phyloP scores from a whole-genome alignment of 2,888 invertebrate species.

The Cepaea hortensis region DNA sequence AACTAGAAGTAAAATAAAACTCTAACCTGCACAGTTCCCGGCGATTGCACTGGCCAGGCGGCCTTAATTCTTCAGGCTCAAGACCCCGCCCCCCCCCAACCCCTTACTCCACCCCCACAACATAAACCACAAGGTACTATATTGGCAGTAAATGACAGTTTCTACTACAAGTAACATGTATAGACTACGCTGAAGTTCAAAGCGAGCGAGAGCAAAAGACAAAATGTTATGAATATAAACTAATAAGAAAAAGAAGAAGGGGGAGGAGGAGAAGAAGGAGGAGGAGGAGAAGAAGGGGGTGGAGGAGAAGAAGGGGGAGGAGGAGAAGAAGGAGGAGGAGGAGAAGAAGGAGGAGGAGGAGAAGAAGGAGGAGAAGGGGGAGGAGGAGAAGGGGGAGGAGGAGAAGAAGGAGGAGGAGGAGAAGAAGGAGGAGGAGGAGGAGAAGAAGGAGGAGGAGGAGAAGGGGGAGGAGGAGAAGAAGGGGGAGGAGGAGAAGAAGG shows the following conservation, averaged over 20 bases:
- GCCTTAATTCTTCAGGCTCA: no score
- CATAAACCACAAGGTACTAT: no score
- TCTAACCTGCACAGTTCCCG: no score
- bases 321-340: not conserved
- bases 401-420: not conserved
- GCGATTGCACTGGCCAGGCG: no score
- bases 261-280: not conserved
- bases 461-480: not conserved
- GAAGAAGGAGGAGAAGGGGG: not conserved
- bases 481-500: not conserved
- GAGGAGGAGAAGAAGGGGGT: no score
- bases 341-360: not conserved
- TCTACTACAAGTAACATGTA: not conserved
- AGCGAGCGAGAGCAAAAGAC: no score
- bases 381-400: not conserved
- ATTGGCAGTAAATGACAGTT: no score
- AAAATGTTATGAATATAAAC: not conserved
- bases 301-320: no score
- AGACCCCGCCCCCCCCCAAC: no score
- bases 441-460: not conserved
- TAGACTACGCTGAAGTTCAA: no score
- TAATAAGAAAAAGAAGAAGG: not conserved
- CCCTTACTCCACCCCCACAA: no score
- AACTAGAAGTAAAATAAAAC: no score
- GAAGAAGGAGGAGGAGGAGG: not conserved